Conservation (phyloP, 2,888 invertebrate species). For the Lordiphosa andalusiaca region DNA sequence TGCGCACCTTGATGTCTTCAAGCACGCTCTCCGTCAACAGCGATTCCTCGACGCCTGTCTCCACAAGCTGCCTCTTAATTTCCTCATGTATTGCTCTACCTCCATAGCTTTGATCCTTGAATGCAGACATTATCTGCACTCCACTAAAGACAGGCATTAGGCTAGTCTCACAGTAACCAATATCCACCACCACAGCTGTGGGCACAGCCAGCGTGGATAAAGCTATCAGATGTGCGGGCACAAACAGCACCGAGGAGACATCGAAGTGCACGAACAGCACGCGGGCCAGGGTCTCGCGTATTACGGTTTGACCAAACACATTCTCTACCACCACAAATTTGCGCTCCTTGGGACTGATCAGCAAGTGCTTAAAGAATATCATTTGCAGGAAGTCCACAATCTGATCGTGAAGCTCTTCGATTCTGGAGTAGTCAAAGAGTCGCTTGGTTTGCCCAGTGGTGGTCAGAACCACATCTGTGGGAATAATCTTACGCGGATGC, state of each 20-base stretch:
- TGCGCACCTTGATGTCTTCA: constrained; percentile 91
- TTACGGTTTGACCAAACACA: constrained; percentile 88
- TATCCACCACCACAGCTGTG: constrained; percentile 91
- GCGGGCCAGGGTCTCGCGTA: constrained; percentile 93
- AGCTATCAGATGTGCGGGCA: constrained; percentile 92
- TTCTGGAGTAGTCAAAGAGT: constrained; percentile 84
- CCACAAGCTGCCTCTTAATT: constrained; percentile 82
- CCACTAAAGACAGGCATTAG: constrained; percentile 93
- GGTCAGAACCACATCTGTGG: constrained; percentile 87
- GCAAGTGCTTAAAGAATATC: constrained; percentile 92
- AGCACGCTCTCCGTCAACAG: constrained; percentile 82
- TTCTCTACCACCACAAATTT: constrained; percentile 96
- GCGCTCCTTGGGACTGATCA: constrained; percentile 96
- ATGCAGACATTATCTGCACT: constrained; percentile 90
- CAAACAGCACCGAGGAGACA: constrained; percentile 89
- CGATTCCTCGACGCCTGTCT: constrained; percentile 78
- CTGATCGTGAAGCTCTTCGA: constrained; percentile 89
- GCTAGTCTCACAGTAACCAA: constrained; percentile 92
- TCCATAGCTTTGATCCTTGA: constrained; percentile 90
- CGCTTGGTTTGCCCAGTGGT: constrained; percentile 83
- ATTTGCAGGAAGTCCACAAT: constrained; percentile 93
- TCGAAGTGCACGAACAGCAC: constrained; percentile 96
- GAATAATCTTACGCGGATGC: constrained; percentile 92
- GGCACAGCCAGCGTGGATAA: constrained; percentile 90
- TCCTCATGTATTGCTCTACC: constrained; percentile 87